Conservation (phyloP, 35 echinoderm and acorn worm genomes). For the Lytechinus pictus region DNA sequence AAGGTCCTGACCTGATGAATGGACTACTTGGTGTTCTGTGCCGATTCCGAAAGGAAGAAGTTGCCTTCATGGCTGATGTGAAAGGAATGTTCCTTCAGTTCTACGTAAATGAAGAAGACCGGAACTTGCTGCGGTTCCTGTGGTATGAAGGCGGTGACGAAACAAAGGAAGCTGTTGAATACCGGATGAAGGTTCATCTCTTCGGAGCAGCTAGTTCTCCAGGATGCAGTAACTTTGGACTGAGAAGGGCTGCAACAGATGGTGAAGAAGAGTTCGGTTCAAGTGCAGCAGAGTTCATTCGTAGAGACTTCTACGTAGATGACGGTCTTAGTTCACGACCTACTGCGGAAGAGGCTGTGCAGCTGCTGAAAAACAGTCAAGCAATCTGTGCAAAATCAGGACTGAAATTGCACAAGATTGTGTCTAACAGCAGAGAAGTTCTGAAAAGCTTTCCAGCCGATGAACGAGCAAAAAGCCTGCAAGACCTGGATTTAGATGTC, state of each 20-base stretch:
- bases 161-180: background rate
- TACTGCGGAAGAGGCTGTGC: slow-evolving; percentile 49
- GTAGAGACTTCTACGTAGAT: slow-evolving; percentile 85
- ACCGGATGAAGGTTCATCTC: slow-evolving; percentile 45
- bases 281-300: slow-evolving; percentile 53
- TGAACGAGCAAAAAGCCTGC: slow-evolving; percentile 40
- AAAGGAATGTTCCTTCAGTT: background rate
- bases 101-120: background rate
- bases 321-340: slow-evolving; percentile 61
- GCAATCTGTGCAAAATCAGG: slow-evolving; percentile 59
- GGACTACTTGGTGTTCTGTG: background rate
- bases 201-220: slow-evolving; percentile 71
- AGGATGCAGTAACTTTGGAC: slow-evolving; percentile 70
- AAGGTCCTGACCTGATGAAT: background rate
- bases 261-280: slow-evolving; percentile 57
- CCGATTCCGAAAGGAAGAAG: background rate
- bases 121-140: background rate
- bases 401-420: slow-evolving; percentile 48
- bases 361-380: slow-evolving; percentile 40
- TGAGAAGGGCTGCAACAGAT: slow-evolving; percentile 62
- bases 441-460: slow-evolving; percentile 41
- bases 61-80: background rate
- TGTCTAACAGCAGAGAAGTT: slow-evolving; percentile 55
- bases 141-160: background rate
- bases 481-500: slow-evolving; percentile 46